A percentile compares a stretch with the other conserved stretches of the same genome.
Evolutionary conservation across 2,113 vertebrate genomes (phyloP).

Genomic region (Elaphurus davidianus): DNA sequence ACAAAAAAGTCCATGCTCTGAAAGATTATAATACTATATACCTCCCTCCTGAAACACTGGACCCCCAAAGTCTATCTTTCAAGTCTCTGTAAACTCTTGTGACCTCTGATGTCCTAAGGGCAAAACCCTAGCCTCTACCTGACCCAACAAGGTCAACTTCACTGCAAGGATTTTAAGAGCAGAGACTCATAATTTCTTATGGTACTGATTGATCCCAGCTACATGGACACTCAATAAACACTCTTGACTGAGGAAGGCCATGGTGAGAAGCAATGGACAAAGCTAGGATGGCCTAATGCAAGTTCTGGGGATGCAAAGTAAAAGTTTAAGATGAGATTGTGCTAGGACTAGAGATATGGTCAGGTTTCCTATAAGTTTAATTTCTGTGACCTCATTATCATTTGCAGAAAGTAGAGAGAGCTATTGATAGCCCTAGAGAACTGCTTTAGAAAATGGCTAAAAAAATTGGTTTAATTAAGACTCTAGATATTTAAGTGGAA

Average conservation of each 20-base stretch:
- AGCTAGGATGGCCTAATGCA: not conserved
- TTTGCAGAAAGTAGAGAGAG: slow-evolving; percentile 46
- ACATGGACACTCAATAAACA: not conserved
- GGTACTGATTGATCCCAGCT: not conserved
- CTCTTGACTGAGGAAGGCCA: not conserved
- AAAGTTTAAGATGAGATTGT: not conserved
- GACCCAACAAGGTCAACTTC: not conserved
- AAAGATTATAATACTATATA: not conserved
- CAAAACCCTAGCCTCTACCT: not conserved
- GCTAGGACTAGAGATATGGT: not conserved
- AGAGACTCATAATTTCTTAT: not conserved
- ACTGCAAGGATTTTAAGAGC: not conserved
- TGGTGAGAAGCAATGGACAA: not conserved
- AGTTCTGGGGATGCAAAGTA: not conserved
- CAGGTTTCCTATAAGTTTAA: not conserved
- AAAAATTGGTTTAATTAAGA: slow-evolving; percentile 62
- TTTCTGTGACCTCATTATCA: slow-evolving; percentile 43
- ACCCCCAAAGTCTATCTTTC: not conserved
- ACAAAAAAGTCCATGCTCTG: not conserved
- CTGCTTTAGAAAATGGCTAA: slow-evolving; percentile 47
- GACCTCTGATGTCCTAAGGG: not conserved
- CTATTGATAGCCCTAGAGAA: slow-evolving; percentile 4
- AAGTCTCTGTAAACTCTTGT: not conserved
- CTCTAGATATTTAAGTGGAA: slow-evolving; percentile 59
- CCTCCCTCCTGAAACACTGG: not conserved